phyloP scores from a whole-genome alignment of 2,797 vertebrate genomes.

The Selene dorsalis region DNA sequence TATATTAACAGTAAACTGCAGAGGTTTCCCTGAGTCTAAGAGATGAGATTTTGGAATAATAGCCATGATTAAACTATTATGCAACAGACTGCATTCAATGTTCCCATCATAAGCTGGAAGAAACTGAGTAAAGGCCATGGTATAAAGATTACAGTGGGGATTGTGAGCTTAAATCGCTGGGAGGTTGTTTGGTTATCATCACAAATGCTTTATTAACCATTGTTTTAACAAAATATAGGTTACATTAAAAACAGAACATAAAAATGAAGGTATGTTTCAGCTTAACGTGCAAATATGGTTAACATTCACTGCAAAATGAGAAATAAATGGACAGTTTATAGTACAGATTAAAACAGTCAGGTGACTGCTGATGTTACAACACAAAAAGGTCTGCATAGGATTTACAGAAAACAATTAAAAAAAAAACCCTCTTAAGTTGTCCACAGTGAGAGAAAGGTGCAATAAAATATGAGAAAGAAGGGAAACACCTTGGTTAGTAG shows the following conservation, averaged over 20 bases:
- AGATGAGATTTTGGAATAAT: not conserved
- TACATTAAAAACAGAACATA: conserved; percentile 74
- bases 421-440: conserved; percentile 26
- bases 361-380: conserved; percentile 52
- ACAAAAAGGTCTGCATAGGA: conserved; percentile 71
- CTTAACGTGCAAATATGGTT: conserved; percentile 73
- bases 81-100: not conserved
- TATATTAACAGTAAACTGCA: not conserved
- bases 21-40: not conserved
- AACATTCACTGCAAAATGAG: conserved; percentile 54
- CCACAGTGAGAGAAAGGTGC: conserved; percentile 49
- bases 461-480: conserved; percentile 35
- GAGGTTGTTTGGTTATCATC: conserved; percentile 55
- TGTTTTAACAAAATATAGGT: conserved; percentile 77
- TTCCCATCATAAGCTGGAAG: not conserved
- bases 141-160: not conserved
- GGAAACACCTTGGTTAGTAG: conserved; percentile 52
- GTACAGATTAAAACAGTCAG: conserved; percentile 55
- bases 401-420: conserved; percentile 55
- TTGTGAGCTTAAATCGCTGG: conserved; percentile 4
- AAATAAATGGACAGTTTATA: conserved; percentile 26
- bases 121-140: not conserved
- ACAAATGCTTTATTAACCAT: conserved; percentile 82
- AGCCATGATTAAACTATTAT: not conserved
- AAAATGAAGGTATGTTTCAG: conserved; percentile 61